phyloP scores from a whole-genome alignment of 2,888 invertebrate genomes.

The Lepidocyrtinus sp. region DNA sequence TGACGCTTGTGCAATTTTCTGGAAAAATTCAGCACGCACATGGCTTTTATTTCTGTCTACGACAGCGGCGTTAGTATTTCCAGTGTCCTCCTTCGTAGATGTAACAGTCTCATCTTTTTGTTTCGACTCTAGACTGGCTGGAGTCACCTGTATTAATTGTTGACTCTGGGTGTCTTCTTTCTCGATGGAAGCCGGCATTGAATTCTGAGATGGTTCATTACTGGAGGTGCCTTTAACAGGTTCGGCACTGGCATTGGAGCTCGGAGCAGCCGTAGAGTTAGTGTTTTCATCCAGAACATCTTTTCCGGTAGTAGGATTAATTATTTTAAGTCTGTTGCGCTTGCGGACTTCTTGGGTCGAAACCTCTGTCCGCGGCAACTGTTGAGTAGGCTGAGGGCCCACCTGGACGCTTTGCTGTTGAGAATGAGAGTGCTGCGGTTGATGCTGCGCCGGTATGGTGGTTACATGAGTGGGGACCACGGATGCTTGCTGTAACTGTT shows the following conservation, averaged over 20 bases:
- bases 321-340: constrained; percentile 73
- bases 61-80: constrained; percentile 35
- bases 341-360: constrained; percentile 71
- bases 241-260: constrained; percentile 29
- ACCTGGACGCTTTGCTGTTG: constrained; percentile 58
- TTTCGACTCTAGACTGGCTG: constrained; percentile 40
- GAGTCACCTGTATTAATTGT: constrained; percentile 15
- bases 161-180: constrained; percentile 40
- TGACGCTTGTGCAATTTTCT: constrained; percentile 68
- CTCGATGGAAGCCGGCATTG: constrained; percentile 33
- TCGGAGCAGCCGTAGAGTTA: constrained; percentile 28
- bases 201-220: constrained; percentile 39
- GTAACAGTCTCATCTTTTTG: constrained; percentile 46
- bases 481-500: constrained; percentile 57
- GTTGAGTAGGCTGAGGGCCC: constrained; percentile 42
- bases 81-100: constrained; percentile 40
- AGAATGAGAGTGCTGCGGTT: constrained; percentile 51
- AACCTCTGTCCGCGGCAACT: constrained; percentile 67
- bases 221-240: constrained; percentile 50
- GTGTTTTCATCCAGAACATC: constrained; percentile 32
- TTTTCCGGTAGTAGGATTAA: constrained; percentile 74
- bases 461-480: constrained; percentile 44
- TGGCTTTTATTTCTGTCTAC: constrained; percentile 25
- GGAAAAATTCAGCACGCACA: constrained; percentile 66
- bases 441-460: constrained; percentile 52